Evolutionary conservation across 2,113 vertebrate genomes (phyloP).

Genomic region (Pungitius pungitius): DNA sequence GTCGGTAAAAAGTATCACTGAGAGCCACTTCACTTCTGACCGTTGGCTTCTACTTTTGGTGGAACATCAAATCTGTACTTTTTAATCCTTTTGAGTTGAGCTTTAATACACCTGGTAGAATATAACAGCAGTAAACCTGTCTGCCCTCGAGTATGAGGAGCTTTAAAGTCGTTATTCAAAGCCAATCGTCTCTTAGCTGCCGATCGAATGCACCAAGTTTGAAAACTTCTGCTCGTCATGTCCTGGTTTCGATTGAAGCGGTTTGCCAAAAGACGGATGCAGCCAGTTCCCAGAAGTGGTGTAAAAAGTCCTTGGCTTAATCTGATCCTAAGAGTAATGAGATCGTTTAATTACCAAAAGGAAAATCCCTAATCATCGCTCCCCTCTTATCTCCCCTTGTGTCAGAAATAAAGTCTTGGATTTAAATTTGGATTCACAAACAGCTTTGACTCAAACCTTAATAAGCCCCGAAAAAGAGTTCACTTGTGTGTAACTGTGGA

Average conservation of each 20-base stretch:
- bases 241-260: neutral
- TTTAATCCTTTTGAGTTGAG: neutral
- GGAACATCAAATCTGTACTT: neutral
- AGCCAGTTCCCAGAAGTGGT: constrained; percentile 45
- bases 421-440: constrained; percentile 45
- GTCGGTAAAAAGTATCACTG: too few relatives aligned
- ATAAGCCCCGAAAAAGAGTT: constrained; percentile 25
- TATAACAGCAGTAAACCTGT: neutral
- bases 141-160: neutral
- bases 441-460: constrained; percentile 19
- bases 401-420: constrained; percentile 39
- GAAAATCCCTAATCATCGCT: constrained; percentile 53
- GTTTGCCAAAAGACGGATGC: constrained; percentile 16
- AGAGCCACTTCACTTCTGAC: too few relatives aligned
- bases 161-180: neutral
- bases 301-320: constrained; percentile 51
- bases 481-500: constrained; percentile 58
- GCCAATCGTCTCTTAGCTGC: neutral
- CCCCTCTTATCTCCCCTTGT: constrained; percentile 43
- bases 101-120: neutral
- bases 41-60: neutral
- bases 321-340: constrained; percentile 60
- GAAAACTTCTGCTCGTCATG: neutral
- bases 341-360: constrained; percentile 65
- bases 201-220: neutral